These are phyloP conservation scores for Chrysolina oricalcia DNA, from an alignment of 2,888 invertebrate species.

Conservation along the genomic window DNA sequence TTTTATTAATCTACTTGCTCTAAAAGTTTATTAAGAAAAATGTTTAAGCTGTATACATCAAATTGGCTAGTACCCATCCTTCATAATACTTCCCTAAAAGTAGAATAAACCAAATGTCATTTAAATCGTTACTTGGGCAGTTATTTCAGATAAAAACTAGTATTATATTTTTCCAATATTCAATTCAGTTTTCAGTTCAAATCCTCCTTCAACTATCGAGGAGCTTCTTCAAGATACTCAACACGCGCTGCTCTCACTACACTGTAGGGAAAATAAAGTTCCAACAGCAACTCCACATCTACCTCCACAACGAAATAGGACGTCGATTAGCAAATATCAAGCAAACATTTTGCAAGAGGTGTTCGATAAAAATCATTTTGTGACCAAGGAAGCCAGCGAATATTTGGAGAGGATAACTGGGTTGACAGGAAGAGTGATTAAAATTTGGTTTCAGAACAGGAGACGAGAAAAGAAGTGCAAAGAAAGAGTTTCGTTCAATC, in stretches of 20 bases:
- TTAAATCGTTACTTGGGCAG: too few relatives aligned
- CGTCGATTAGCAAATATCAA: conserved; percentile 28
- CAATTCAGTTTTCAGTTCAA: background rate
- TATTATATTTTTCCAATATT: background rate
- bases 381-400: conserved; percentile 7
- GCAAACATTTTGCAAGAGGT: conserved; percentile 26
- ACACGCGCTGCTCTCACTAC: background rate
- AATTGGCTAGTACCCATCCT: too few relatives aligned
- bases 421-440: conserved; percentile 30
- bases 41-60: too few relatives aligned
- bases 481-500: conserved; percentile 3
- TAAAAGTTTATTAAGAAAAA: too few relatives aligned
- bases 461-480: conserved; percentile 33
- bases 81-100: too few relatives aligned
- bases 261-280: background rate
- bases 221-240: background rate
- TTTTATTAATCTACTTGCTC: too few relatives aligned
- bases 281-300: background rate
- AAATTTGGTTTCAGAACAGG: conserved; percentile 40
- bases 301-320: conserved; percentile 22
- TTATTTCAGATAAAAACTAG: too few relatives aligned
- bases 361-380: conserved; percentile 33
- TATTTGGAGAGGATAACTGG: conserved; percentile 27
- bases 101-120: too few relatives aligned
- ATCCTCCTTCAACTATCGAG: background rate